These are phyloP conservation scores for Cantharis flavilabris DNA, from an alignment of 2,888 invertebrate genomes.

Conservation along the genomic window DNA sequence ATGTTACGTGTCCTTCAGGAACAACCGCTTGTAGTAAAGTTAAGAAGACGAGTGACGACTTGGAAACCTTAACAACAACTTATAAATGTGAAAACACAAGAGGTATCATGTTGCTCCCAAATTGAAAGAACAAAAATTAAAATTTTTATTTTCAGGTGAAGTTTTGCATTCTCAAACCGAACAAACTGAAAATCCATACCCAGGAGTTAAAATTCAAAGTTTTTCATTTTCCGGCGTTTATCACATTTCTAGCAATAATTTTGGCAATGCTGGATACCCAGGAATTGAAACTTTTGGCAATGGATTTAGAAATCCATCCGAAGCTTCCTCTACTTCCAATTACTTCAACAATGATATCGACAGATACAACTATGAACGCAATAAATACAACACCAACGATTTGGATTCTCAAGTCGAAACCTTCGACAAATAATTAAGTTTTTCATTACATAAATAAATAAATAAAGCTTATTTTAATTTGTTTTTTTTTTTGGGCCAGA, in stretches of 20 bases:
- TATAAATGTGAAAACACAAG: conserved; percentile 28
- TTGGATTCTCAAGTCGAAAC: neutral
- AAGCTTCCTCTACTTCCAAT: too few species aligned
- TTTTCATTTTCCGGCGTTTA: conserved; percentile 20
- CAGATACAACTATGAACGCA: neutral
- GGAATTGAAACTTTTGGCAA: neutral
- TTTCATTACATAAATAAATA: too few species aligned
- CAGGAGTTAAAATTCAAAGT: conserved; percentile 9
- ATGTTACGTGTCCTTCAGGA: conserved; percentile 26
- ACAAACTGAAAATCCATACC: conserved; percentile 1
- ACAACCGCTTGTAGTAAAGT: conserved; percentile 32
- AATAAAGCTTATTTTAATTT: neutral
- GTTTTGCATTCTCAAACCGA: conserved; percentile 10
- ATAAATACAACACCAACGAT: neutral
- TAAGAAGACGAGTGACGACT: conserved; percentile 27
- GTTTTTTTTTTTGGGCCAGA: too few species aligned
- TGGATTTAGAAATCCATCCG: neutral
- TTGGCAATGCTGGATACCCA: neutral
- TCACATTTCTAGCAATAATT: neutral
- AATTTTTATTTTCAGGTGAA: conserved; percentile 7
- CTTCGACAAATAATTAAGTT: neutral
- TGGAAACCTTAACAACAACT: conserved; percentile 21
- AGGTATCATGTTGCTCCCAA: conserved; percentile 17
- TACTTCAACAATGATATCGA: neutral
- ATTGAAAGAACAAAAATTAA: neutral